Evolutionary conservation across 2,888 invertebrate species (phyloP).

Genomic region (Erebia palarica): DNA sequence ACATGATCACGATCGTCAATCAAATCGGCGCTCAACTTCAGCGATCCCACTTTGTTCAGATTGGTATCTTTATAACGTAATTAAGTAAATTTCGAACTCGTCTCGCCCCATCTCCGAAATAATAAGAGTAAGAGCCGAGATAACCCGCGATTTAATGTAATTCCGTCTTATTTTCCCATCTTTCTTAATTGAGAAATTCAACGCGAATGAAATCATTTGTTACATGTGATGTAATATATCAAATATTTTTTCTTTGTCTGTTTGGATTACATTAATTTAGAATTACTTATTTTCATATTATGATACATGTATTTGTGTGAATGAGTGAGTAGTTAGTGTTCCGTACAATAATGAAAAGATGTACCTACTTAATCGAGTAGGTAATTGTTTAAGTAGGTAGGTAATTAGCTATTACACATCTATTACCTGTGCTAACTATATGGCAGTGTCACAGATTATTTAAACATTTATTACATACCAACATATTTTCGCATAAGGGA

Average conservation of each 20-base stretch:
- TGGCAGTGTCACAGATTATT: too few species aligned
- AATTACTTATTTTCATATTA: not conserved
- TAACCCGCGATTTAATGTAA: constrained; percentile 66
- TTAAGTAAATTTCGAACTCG: constrained; percentile 72
- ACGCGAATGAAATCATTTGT: constrained; percentile 47
- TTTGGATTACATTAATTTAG: constrained; percentile 4
- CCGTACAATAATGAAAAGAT: too few species aligned
- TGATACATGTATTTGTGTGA: not conserved
- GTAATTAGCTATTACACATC: too few species aligned
- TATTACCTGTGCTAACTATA: too few species aligned
- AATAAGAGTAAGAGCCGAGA: constrained; percentile 66
- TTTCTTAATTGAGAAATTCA: constrained; percentile 60
- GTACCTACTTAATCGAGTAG: too few species aligned
- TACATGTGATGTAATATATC: constrained; percentile 16
- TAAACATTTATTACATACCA: too few species aligned
- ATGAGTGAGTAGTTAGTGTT: too few species aligned
- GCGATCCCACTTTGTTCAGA: constrained; percentile 60
- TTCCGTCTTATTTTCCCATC: constrained; percentile 61
- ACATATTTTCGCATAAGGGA: too few species aligned
- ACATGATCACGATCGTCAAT: constrained; percentile 53
- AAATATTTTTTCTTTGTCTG: constrained; percentile 4
- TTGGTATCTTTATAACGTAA: constrained; percentile 71
- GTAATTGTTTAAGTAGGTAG: too few species aligned
- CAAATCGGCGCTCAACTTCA: constrained; percentile 44
- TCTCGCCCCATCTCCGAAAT: constrained; percentile 62